Conservation (phyloP, 2,113 vertebrate species). For the Carlito syrichta region DNA sequence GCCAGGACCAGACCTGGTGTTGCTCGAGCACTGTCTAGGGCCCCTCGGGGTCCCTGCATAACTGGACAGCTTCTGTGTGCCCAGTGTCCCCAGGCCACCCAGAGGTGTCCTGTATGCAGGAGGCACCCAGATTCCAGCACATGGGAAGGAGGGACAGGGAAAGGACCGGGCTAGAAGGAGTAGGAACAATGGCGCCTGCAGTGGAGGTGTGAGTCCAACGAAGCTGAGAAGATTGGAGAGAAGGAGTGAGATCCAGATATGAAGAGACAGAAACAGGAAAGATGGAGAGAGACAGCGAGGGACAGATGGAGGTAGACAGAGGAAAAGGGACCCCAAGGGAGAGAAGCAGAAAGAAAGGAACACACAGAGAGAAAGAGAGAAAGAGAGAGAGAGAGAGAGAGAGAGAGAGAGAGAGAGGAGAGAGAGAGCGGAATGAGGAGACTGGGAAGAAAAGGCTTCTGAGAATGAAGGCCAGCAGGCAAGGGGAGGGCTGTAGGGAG, state of each 20-base stretch:
- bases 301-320: not conserved
- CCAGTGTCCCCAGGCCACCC: too few species aligned
- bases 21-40: rapidly evolving
- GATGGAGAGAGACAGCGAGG: not conserved
- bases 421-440: not conserved
- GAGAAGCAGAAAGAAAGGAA: not conserved
- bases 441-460: constrained; percentile 39
- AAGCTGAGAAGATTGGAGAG: not conserved
- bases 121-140: not conserved
- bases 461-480: too few species aligned
- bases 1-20: not conserved
- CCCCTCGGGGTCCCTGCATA: not conserved
- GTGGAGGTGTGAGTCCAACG: not conserved
- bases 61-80: not conserved
- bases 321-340: not conserved
- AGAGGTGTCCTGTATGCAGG: not conserved
- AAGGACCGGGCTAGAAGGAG: too few species aligned
- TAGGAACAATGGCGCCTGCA: not conserved
- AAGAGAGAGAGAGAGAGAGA: not conserved
- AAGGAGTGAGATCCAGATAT: rapidly evolving
- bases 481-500: too few species aligned
- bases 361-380: not conserved
- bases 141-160: not conserved
- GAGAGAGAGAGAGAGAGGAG: not conserved
- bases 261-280: not conserved